Evolutionary conservation across 2,113 vertebrate species (phyloP).

Genomic region (Willisornis vidua): DNA sequence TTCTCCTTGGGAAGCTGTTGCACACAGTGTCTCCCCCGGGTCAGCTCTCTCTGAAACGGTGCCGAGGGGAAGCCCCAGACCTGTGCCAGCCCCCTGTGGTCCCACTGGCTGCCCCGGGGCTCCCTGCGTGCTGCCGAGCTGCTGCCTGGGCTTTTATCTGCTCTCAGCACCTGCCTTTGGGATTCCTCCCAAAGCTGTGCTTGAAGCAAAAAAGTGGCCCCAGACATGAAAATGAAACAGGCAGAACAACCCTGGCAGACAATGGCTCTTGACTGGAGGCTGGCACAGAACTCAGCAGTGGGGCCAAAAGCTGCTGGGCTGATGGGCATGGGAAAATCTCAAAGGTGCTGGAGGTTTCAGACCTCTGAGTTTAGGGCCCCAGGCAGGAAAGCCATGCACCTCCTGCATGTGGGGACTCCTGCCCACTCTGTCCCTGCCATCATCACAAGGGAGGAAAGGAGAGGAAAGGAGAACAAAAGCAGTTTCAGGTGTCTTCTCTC

Average conservation of each 20-base stretch:
- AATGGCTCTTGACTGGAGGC: not conserved
- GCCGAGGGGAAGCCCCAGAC: not conserved
- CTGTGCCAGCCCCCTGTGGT: not conserved
- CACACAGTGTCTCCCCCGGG: not conserved
- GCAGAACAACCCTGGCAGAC: not conserved
- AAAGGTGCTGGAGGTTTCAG: not conserved
- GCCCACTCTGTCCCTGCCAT: rapidly evolving
- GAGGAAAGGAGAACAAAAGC: not conserved
- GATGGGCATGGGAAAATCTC: not conserved
- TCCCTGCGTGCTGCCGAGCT: not conserved
- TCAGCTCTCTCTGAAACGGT: not conserved
- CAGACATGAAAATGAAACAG: rapidly evolving
- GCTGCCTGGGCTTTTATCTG: not conserved
- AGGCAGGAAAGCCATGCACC: not conserved
- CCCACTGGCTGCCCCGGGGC: rapidly evolving
- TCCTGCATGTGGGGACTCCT: rapidly evolving
- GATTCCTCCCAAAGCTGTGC: not conserved
- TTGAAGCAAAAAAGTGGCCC: not conserved
- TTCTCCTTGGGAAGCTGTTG: not conserved
- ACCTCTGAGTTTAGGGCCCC: not conserved
- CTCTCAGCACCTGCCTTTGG: not conserved
- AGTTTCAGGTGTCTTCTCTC: not conserved
- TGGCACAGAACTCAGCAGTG: not conserved
- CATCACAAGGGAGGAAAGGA: not conserved
- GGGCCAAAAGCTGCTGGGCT: not conserved